Percentiles rank a stretch among this genome's conserved stretches.
Evolutionary conservation across 2,113 vertebrate species (phyloP).

Genomic region (Triplophysa tibetana): DNA sequence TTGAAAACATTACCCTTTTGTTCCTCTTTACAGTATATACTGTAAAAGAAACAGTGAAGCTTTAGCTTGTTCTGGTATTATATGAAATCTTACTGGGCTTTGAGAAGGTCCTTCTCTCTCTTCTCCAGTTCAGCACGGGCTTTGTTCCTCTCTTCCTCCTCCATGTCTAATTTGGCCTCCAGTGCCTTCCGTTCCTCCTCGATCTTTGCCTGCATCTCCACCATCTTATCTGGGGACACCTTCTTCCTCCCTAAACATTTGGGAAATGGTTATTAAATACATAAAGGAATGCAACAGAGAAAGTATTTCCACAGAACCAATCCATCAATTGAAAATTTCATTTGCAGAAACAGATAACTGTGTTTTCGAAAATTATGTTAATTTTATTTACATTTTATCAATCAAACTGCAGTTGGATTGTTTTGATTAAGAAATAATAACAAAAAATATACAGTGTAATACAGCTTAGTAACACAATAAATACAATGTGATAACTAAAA

Average conservation of each 20-base stretch:
- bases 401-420: too few relatives aligned
- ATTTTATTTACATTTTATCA: too few relatives aligned
- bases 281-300: not conserved
- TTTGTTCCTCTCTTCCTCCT: conserved; percentile 98
- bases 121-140: conserved; percentile 94
- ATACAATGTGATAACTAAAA: too few relatives aligned
- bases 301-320: not conserved
- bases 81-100: conserved; percentile 88
- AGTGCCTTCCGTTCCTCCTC: conserved; percentile 95
- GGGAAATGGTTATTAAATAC: not conserved
- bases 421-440: too few relatives aligned
- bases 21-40: not conserved
- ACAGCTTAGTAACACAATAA: too few relatives aligned
- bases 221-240: conserved; percentile 96
- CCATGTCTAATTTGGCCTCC: conserved; percentile 98
- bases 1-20: not conserved
- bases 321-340: not conserved
- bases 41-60: not conserved
- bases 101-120: conserved; percentile 95
- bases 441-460: too few relatives aligned
- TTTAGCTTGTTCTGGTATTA: not conserved
- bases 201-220: conserved; percentile 98
- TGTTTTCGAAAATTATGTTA: too few relatives aligned
- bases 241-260: conserved; percentile 88
- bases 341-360: too few relatives aligned